phyloP scores from a whole-genome alignment of 35 echinoderm and acorn worm genomes.

The Holothuria glaberrima region DNA sequence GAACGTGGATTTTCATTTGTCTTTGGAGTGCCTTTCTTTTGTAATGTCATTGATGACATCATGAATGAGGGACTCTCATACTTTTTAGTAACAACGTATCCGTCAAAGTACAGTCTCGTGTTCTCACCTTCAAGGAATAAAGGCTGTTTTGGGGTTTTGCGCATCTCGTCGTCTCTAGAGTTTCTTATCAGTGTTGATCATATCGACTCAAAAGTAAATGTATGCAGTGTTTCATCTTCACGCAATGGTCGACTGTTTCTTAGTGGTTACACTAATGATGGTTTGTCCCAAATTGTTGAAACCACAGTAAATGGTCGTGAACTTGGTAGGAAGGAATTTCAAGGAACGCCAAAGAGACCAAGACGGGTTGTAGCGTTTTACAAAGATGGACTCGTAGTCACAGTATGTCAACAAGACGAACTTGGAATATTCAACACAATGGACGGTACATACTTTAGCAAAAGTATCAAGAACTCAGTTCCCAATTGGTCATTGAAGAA shows the following conservation, averaged over 20 bases:
- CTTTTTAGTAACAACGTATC: neutral
- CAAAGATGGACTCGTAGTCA: neutral
- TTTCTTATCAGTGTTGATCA: neutral
- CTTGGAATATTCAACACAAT: conserved; percentile 10
- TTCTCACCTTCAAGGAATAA: conserved; percentile 11
- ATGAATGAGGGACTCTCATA: neutral
- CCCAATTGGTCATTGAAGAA: conserved; percentile 7
- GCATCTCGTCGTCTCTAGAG: conserved; percentile 18
- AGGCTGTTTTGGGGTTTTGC: conserved; percentile 19
- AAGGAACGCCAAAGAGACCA: neutral
- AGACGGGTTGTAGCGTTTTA: conserved; percentile 26
- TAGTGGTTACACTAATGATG: conserved; percentile 5
- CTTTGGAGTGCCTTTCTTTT: neutral
- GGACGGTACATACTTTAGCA: conserved; percentile 5
- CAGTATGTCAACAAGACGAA: conserved; percentile 15
- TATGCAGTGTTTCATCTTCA: conserved; percentile 43
- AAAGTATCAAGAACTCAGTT: neutral
- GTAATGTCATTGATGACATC: conserved; percentile 13
- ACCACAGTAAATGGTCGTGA: neutral
- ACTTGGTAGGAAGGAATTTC: neutral
- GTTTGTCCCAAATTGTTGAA: conserved; percentile 6
- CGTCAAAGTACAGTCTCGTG: neutral
- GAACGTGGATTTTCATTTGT: neutral
- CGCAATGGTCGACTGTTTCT: neutral
- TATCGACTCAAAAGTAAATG: neutral